Base-by-base conservation (phyloP, 2,888 invertebrate genomes). In the Drosophila neotestacea region DNA sequence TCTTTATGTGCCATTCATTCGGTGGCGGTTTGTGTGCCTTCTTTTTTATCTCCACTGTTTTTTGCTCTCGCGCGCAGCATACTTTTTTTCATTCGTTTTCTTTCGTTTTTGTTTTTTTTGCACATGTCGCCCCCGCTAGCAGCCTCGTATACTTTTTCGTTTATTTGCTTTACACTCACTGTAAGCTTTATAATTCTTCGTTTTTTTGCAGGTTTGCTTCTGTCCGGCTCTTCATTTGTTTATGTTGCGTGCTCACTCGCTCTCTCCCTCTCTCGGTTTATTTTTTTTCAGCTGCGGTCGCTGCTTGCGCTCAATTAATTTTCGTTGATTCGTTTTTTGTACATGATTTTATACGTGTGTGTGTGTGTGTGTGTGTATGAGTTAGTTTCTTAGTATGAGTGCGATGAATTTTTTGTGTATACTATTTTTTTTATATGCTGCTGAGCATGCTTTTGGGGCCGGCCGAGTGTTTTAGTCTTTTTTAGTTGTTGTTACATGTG, bases 331-430 rank as follows among this genome's bases (percentile, higher is more conserved):
- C 83, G 82, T 81, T 88, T 85, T 88, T 80, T 84, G 69, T 81
- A 66, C 64, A 54, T 47, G 58, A 36, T 55, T 22, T 52, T 44
- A 46, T 46, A 28, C 51, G 42, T 55, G 42, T 61, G 32, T 65
- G 50, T 56, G 67, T 59, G 58, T 47, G 28, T 48, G 47, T 30
- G 28, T 51, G 28, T 13, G 30, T n/a, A n/a, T n/a, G n/a, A n/a
- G n/a, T 10, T 41, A 16, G 32, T 41, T 41, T 42, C 6, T 65
- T 42, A 36, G 62, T 65, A 34, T 67, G 48, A 38, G 54, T 50
- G 42, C 58, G 61, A 28, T 79, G 44, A 51, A 66, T 89, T 89
- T 89, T 89, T 91, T 91, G 76, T 91, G 91, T 91, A 91, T 91
- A 91, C 87, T 72, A 90, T 90, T 90, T 91, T 91, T 85, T 89